Percentiles rank a stretch among this genome's conserved stretches.
These are phyloP conservation scores for Euclidia mi DNA, from an alignment of 2,888 invertebrate species.

Conservation along the genomic window DNA sequence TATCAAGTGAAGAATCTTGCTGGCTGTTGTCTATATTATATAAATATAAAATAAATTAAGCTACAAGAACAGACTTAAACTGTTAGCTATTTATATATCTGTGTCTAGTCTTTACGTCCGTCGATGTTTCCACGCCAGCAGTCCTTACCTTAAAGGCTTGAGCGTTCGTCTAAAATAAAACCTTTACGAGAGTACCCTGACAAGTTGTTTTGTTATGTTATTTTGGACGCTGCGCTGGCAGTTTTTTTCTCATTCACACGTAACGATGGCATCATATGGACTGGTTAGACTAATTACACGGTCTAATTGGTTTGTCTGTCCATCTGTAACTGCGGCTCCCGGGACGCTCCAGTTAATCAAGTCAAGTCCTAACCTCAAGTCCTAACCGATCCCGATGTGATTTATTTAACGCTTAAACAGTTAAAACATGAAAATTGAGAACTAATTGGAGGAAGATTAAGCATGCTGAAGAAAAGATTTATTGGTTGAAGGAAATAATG, in stretches of 20 bases:
- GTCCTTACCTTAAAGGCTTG: too few relatives aligned
- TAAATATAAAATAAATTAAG: too few relatives aligned
- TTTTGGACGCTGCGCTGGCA: constrained; percentile 25
- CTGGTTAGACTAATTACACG: constrained; percentile 79
- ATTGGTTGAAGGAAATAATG: background rate
- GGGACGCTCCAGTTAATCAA: constrained; percentile 86
- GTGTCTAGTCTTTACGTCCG: too few relatives aligned
- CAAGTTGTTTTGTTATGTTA: constrained; percentile 10
- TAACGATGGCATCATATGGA: constrained; percentile 58
- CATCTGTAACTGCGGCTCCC: too few relatives aligned
- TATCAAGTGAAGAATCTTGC: too few relatives aligned
- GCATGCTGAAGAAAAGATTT: constrained; percentile 3
- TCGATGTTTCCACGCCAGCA: background rate
- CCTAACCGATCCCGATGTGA: constrained; percentile 77
- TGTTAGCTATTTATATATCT: too few relatives aligned
- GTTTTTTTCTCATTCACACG: constrained; percentile 42
- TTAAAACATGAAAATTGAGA: constrained; percentile 32
- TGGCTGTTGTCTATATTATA: too few relatives aligned
- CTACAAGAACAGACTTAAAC: too few relatives aligned
- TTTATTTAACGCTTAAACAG: constrained; percentile 75
- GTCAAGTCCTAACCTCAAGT: too few relatives aligned
- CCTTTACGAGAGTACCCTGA: background rate
- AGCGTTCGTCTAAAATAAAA: background rate
- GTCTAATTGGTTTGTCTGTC: too few relatives aligned
- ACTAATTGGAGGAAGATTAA: constrained; percentile 21